Evolutionary conservation across 2,113 vertebrate species (phyloP), one percentile per base, ranked within the genome.

Genomic region (Pelodiscus sinensis): DNA sequence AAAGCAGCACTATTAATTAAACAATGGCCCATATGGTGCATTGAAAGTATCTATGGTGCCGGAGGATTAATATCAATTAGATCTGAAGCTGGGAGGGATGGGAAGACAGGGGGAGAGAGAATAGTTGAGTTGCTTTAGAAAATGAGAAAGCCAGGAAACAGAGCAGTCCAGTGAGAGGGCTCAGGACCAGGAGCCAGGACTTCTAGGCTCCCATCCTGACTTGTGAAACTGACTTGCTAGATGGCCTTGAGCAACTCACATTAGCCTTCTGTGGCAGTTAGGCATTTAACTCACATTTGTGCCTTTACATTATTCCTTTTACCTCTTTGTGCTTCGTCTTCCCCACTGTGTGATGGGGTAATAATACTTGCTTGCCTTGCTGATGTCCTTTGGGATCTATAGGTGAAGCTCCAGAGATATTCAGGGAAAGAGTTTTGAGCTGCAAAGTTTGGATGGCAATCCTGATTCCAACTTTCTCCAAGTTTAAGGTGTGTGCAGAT

Each of bases 1-100:
- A 95, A 97, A 97, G 93, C 91, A 93, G 85, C 38, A 60, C 89
- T 94, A 95, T 96, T 96, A 97, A 95, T 97, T 97, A 97, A 97
- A 95, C 94, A 96, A 94, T 89, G 84, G 93, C 19, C 96, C 95
- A 97, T 96, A 94, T 97, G 95, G 84, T 94, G 68, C 86, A 73
- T 62, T 91, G 91, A 93, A 94, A 95, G 89, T 87, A 93, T 86
- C 89, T 94, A 80, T 82, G 91, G 90, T 83, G 55, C 91, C 80
- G 75, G 29, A 73, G 96, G 86, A 95, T 96, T 97, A 95, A 94
- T 94, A 95, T 90, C 84, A 96, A 96, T 96, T 96, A 89, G 73
- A 85, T 85, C 82, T 88, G 91, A 94, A 93, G 60, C 90, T 90
- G 82, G 18, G 73, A 93, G 44, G 58, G 86, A 93, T 91, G 81